Base-by-base conservation (phyloP, 2,888 invertebrate species). In the Malthinus seriepunctatus region DNA sequence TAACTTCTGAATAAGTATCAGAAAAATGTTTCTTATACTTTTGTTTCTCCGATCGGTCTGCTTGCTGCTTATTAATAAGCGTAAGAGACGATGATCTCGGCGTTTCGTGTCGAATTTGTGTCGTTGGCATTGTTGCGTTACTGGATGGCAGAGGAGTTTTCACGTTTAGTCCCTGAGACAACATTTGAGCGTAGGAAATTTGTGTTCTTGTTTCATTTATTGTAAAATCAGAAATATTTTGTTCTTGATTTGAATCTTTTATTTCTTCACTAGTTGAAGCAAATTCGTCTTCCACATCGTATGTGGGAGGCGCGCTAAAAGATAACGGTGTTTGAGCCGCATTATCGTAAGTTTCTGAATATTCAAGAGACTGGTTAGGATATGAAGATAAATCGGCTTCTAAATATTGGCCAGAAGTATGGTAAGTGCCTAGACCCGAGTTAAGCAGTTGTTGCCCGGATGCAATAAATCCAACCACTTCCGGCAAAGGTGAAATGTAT, bases 181-280 rank as follows among this genome's bases (percentile, higher is more conserved):
- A 79, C 71, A 88, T 87, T 78, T 88, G 86, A 2, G 89, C 89
- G 72, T 89, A 89, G 0, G 89, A 88, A 69, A 87, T 82, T 32
- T 32, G 11, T 11, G 10, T 32, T 32, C 10, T 10, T 11, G 31
- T 10, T 2, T 32, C n/a, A n/a, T 6, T 10, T 12, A 12, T 9
- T 9, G 48, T 2, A 11, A 23, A 3, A 23, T 23, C 23, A 23
- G 23, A 23, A 23, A 23, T 15, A 42, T 23, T 15, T n/a, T 42
- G 39, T 14, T 8, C 15, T 15, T 14, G 39, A 42, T 15, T 23
- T 8, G 3, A 23, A 42, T 15, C n/a, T 42, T 42, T 12, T 4
- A 15, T 9, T 42, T 42, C 8, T 23, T 42, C 23, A 5, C 23
- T 23, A 23, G 23, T 23, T 5, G 23, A 23, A 23, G 23, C 3